Conservation (phyloP, 2,888 invertebrate genomes). For the Drosophila tripunctata region DNA sequence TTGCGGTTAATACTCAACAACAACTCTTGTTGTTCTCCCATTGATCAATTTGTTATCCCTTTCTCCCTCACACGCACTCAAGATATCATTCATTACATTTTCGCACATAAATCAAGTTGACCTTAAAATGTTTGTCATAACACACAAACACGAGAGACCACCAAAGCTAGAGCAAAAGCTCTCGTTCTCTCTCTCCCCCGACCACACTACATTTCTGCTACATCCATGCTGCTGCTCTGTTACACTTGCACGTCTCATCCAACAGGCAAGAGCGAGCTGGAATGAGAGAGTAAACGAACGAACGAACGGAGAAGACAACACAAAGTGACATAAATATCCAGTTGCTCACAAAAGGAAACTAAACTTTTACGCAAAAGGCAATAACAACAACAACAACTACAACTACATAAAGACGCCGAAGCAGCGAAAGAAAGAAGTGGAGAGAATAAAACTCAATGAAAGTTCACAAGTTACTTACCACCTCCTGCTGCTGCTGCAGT, state of each 20-base stretch:
- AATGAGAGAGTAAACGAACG: not conserved
- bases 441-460: conserved; percentile 27
- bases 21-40: not conserved
- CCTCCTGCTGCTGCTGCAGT: no score
- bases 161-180: conserved; percentile 14
- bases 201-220: not conserved
- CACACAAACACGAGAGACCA: no score
- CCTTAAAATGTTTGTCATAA: conserved; percentile 72
- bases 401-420: not conserved
- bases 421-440: not conserved
- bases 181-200: not conserved
- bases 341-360: conserved; percentile 69
- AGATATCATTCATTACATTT: conserved; percentile 39
- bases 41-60: not conserved
- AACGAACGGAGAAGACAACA: conserved; percentile 39
- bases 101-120: conserved; percentile 74
- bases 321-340: conserved; percentile 76
- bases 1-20: not conserved
- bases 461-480: conserved; percentile 45
- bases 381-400: not conserved
- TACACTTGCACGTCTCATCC: conserved; percentile 1
- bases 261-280: not conserved
- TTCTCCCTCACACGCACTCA: conserved; percentile 1
- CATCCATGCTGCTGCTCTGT: no score
- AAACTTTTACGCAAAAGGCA: conserved; percentile 36